Base-by-base conservation (phyloP, 2,888 invertebrate species). In the Eupithecia inturbata region DNA sequence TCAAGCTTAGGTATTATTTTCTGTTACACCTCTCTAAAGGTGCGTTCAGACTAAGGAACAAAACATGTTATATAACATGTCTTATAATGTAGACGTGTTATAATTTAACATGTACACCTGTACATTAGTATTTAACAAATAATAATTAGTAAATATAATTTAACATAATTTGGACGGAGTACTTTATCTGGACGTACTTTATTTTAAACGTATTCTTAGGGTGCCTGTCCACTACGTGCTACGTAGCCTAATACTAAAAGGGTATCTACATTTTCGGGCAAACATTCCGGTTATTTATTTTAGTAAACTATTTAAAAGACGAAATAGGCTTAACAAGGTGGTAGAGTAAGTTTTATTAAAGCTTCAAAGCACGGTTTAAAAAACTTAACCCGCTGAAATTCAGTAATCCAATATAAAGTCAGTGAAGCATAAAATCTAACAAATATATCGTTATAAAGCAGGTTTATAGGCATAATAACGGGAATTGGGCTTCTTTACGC, bases 401-500 rank as follows among this genome's bases (percentile, higher is more conserved):
- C 73, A 68, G 41, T 72, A 68, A 78, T 78, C 82, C 78, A 82
- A 82, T 82, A 77, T 82, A 77, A 79, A 82, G 78, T 80, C 79
- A 74, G 80, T 80, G 85, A 82, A 82, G 82, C 80, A 82, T 81
- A 84, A 83, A 83, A 85, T 83, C 82, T 83, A 83, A 83, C 84
- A 86, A 85, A 82, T 81, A 83, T 78, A 81, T 70, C 77, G 78
- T 81, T 83, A 81, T 82, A 82, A 79, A 82, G 81, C 80, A 79
- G 79, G 79, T 83, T 84, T 89, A 86, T 91, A 89, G 89, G 89
- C 90, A 92, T 92, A 92, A 92, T 93, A 93, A 91, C 90, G 87
- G 86, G 92, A 92, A 93, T 92, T 92, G 93, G 91, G 91, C 90
- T 92, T 90, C 92, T 93, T 93, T 91, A 93, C 93, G 94, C 94